Evolutionary conservation across 2,888 invertebrate genomes (phyloP).

Genomic region (Busseola fusca): DNA sequence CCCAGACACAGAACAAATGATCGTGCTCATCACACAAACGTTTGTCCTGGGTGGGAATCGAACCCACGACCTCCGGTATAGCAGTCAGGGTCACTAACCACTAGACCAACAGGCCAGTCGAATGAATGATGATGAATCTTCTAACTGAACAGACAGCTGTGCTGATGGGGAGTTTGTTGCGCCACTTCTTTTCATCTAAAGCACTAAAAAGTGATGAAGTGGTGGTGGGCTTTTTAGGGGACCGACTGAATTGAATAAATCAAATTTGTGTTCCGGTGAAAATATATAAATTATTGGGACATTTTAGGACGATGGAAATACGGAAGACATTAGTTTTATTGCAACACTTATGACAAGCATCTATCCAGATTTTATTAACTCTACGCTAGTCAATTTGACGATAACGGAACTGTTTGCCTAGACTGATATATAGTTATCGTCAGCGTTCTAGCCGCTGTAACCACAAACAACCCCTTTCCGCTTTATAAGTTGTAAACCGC

Average conservation of each 20-base stretch:
- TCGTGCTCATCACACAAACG: too few species aligned
- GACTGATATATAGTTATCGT: neutral
- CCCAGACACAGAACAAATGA: too few species aligned
- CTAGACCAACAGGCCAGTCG: too few species aligned
- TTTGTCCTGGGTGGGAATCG: too few species aligned
- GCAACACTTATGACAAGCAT: neutral
- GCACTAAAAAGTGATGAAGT: neutral
- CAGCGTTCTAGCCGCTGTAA: neutral
- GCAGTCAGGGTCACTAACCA: too few species aligned
- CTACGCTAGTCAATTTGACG: neutral
- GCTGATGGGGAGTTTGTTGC: neutral
- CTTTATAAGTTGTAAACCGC: conserved; percentile 6
- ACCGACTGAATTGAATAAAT: neutral
- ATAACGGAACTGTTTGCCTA: neutral
- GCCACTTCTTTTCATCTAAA: neutral
- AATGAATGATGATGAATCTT: too few species aligned
- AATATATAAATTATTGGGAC: too few species aligned
- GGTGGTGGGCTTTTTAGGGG: neutral
- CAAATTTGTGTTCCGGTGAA: neutral
- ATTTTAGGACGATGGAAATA: neutral
- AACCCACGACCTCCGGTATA: too few species aligned
- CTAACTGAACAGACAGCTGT: neutral
- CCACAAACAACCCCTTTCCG: conserved; percentile 15
- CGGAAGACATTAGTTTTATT: neutral
- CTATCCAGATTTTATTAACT: neutral